Conservation (phyloP, 2,113 vertebrate genomes). For the Riparia riparia region DNA sequence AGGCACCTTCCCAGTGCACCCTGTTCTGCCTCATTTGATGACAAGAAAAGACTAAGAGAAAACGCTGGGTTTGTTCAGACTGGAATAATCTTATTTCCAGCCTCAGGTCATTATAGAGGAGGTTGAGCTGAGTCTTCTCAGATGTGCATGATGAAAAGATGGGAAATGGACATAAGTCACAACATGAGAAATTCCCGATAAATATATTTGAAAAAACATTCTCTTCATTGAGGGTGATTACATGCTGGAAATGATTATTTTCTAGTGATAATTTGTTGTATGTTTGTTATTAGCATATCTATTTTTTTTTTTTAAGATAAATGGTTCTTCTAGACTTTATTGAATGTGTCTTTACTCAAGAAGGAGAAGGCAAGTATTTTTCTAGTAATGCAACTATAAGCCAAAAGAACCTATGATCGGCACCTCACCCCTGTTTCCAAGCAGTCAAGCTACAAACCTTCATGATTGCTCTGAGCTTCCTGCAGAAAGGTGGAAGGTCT, state of each 20-base stretch:
- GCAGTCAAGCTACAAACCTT: neutral
- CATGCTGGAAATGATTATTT: neutral
- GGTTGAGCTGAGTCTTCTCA: neutral
- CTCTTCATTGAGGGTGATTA: neutral
- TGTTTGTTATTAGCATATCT: neutral
- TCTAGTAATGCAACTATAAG: neutral
- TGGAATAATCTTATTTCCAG: neutral
- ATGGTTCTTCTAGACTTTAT: neutral
- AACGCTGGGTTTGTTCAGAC: neutral
- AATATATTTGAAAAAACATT: neutral
- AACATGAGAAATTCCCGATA: neutral
- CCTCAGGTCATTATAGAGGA: neutral
- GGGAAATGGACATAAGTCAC: neutral
- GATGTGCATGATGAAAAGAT: neutral
- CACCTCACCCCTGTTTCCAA: neutral
- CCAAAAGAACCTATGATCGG: fast-evolving
- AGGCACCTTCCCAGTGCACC: neutral
- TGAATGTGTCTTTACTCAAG: neutral
- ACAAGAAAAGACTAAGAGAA: neutral
- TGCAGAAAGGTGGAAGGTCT: neutral
- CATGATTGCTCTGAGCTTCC: neutral
- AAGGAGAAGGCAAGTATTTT: neutral
- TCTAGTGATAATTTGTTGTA: neutral
- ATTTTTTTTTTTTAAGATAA: neutral
- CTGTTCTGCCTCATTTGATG: neutral